Conservation (phyloP, 2,113 vertebrate genomes). For the Verasper variegatus region DNA sequence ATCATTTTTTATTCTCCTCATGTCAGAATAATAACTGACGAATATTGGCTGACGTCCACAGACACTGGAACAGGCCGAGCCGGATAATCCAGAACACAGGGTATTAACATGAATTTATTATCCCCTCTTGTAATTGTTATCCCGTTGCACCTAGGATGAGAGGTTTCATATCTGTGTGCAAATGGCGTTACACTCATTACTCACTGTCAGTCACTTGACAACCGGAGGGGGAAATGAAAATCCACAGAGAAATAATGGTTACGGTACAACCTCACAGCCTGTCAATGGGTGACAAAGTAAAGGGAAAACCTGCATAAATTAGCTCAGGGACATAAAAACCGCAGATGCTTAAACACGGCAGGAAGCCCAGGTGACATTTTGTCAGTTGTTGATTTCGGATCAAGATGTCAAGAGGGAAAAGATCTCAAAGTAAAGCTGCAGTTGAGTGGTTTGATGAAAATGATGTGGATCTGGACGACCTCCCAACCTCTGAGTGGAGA, state of each 20-base stretch:
- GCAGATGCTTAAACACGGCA: not conserved
- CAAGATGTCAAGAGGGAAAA: not conserved
- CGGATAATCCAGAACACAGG: not conserved
- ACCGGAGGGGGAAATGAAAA: conserved; percentile 8
- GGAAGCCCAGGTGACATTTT: not conserved
- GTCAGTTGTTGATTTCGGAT: not conserved
- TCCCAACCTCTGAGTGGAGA: conserved; percentile 12
- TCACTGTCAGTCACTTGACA: conserved; percentile 5
- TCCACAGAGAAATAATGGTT: not conserved
- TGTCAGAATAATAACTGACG: not conserved
- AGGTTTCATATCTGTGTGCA: conserved; percentile 13
- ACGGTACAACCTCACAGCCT: not conserved
- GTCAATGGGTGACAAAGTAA: conserved; percentile 23
- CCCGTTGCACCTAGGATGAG: conserved; percentile 5
- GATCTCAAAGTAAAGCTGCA: not conserved
- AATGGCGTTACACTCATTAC: conserved; percentile 10
- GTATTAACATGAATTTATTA: conserved; percentile 14
- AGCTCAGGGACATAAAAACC: not conserved
- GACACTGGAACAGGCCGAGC: conserved; percentile 2
- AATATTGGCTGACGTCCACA: too few relatives aligned
- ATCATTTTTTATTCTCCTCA: not conserved
- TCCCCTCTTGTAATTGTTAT: conserved; percentile 15
- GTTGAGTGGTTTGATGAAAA: not conserved
- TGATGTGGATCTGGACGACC: not conserved
- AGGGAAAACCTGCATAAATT: conserved; percentile 2